Evolutionary conservation across 2,888 invertebrate species (phyloP), one percentile per base, ranked within the genome.

Genomic region (Anthophora plumipes): DNA sequence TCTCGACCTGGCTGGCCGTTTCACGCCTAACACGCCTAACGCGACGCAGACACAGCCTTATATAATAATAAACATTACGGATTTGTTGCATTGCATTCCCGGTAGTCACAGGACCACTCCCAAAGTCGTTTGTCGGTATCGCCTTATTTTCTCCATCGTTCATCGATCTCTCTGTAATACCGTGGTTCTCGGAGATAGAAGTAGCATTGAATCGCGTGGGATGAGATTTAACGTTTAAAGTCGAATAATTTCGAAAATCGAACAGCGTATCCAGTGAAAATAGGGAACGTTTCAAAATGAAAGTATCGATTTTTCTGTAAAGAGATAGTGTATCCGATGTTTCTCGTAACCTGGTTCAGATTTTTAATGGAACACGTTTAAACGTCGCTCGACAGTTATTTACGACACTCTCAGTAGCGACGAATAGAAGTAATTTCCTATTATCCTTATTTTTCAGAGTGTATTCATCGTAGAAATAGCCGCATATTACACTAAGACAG

Each of bases 21-120:
- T 84, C 81, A 81, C 87, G 82, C 84, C 85, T 86, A 84, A 87
- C 86, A 82, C 80, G 81, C 69, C 72, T 31, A 31, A 31, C 31
- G 79, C 77, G 67, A 85, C 72, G 52, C 77, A 76, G 85, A 85
- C 83, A 88, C 82, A 60, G 59, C 74, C 70, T 75, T 80, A 80
- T 81, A 86, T 81, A 86, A 89, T 89, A 89, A 89, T 87, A 89
- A 89, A 88, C 85, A 85, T 82, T 60, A 73, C 75, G 61, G 86
- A 86, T 80, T 74, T 78, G 72, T 77, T 81, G 85, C 83, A 88
- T 86, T 83, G 77, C 84, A 69, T 76, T 87, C 77, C 61, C 77
- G 82, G 84, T 80, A 85, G 84, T 86, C 83, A 83, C 81, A 80
- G 73, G 77, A 78, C 87, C 84, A 78, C 83, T 73, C 85, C 82